Evolutionary conservation across 2,113 vertebrate species (phyloP), one percentile per base, ranked within the genome.

Genomic region (Grallaria varia): DNA sequence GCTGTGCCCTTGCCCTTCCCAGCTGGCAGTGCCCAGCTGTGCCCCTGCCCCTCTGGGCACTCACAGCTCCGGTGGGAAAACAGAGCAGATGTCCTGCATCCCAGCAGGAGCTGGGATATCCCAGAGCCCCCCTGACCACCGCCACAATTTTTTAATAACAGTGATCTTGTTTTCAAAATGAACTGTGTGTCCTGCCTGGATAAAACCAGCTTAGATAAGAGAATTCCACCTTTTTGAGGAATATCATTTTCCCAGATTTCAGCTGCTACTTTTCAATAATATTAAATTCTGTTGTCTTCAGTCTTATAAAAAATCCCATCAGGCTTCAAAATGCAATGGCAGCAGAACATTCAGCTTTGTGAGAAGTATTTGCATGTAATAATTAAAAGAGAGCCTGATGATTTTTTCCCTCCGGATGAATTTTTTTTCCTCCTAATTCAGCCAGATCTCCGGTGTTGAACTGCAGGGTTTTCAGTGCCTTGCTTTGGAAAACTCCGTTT

Each of bases 71-170:
- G 1, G n/a, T 4, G 62, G 21, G 18, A 33, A 33, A 25, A 4
- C n/a, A 12, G 31, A 22, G 86, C 42, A 1, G 53, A 12, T 24
- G n/a, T 9, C 28, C 76, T 4, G 16, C 22, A 28, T 28, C 33
- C 27, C 4, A 35, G 56, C 25, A 8, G 5, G 1, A 4, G 10
- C 7, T 0, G 5, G 68, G 60, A 37, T 39, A 30, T 42, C 13
- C 39, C 62, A 42, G 12, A 31, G 6, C 39, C 12, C 39, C 39
- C 39, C 39, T 12, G 28, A 14, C 37, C 60, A 63, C 37, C 18
- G 20, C 6, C 27, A 40, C 4, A 18, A 40, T 21, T 63, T 40
- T 63, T 40, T 63, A 63, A 40, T 14, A 63, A 40, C 27, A n/a
- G 9, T 18, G 4, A 4, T 69, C 53, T 18, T 28, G 35, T 68